These are phyloP conservation scores for Gymnarchus niloticus DNA, from an alignment of 2,113 vertebrate genomes.

Conservation along the genomic window DNA sequence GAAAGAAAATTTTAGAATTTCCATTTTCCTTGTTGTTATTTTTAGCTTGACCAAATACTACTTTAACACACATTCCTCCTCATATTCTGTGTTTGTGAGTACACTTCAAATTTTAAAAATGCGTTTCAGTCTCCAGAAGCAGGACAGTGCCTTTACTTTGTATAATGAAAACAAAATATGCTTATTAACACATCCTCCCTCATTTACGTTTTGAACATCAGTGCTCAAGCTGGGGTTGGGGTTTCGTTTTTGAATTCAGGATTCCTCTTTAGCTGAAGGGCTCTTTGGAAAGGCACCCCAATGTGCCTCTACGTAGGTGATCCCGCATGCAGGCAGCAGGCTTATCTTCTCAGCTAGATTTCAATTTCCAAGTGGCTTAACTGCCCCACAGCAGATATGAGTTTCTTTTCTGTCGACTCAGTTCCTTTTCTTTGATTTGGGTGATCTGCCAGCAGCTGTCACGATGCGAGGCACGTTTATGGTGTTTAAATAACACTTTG, in stretches of 20 bases:
- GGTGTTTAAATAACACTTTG: background rate
- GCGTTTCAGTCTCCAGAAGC: background rate
- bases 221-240: background rate
- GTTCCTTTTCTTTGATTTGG: background rate
- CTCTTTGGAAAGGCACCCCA: background rate
- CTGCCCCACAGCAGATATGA: background rate
- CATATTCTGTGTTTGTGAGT: background rate
- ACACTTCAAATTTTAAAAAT: background rate
- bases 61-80: background rate
- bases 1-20: background rate
- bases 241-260: background rate
- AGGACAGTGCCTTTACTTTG: background rate
- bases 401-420: background rate
- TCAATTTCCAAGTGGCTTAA: slow-evolving; percentile 16
- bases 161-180: background rate
- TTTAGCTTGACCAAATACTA: background rate
- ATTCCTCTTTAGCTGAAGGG: background rate
- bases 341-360: slow-evolving; percentile 1
- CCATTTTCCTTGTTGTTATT: background rate
- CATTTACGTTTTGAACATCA: background rate
- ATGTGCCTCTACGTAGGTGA: background rate
- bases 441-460: background rate
- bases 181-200: background rate
- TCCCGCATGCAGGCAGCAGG: background rate
- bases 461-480: background rate